Conservation (phyloP, 2,113 vertebrate species). For the Caranx melampygus region DNA sequence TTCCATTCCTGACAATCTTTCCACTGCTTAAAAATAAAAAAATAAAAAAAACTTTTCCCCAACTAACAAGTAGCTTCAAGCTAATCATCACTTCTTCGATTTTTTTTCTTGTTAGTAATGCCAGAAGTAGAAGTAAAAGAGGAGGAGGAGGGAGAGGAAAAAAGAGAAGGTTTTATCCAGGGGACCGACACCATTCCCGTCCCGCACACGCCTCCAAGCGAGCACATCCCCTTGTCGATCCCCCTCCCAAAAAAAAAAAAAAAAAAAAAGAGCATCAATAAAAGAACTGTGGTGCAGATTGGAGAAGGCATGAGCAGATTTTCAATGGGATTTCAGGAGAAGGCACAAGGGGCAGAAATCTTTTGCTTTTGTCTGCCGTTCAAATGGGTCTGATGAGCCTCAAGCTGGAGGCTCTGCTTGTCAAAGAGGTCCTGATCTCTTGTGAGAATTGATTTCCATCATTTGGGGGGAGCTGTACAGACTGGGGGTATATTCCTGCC, state of each 20-base stretch:
- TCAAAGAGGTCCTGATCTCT: conserved; percentile 84
- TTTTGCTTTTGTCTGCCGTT: conserved; percentile 83
- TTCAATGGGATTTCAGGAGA: conserved; percentile 78
- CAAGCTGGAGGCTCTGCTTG: conserved; percentile 77
- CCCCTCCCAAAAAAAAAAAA: conserved; percentile 34
- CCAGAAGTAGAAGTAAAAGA: conserved; percentile 52
- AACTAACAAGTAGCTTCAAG: conserved; percentile 68
- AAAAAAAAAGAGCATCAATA: conserved; percentile 71
- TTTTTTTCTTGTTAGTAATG: conserved; percentile 62
- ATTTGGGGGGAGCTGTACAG: conserved; percentile 71
- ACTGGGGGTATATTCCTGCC: conserved; percentile 74
- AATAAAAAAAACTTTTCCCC: conserved; percentile 29
- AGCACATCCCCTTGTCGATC: conserved; percentile 66
- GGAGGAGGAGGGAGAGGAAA: not conserved
- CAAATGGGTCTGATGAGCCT: conserved; percentile 82
- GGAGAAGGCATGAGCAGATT: conserved; percentile 76
- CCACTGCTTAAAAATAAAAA: conserved; percentile 9
- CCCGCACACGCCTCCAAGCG: conserved; percentile 69
- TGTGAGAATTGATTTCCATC: conserved; percentile 86
- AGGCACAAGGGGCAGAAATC: conserved; percentile 78
- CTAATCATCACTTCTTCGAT: conserved; percentile 62
- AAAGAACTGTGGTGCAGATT: conserved; percentile 72
- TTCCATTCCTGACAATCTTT: conserved; percentile 32
- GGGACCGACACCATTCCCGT: conserved; percentile 67
- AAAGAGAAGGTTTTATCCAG: conserved; percentile 61